Evolutionary conservation across 2,888 invertebrate genomes (phyloP), one percentile per base, ranked within the genome.

Genomic region (Nephrotoma guestfalica): DNA sequence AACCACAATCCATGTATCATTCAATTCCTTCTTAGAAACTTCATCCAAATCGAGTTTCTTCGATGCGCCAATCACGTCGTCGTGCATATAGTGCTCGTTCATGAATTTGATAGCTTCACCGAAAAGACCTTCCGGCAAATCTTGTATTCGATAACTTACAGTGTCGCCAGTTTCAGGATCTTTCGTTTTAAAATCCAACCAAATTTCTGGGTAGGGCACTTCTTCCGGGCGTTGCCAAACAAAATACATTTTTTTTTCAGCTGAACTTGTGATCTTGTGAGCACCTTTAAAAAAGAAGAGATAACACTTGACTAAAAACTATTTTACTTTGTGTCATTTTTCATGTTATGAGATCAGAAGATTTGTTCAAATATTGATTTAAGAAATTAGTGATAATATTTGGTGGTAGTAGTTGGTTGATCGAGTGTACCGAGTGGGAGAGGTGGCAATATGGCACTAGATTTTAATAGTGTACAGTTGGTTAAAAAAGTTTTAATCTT

Each of bases 131-230:
- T 86, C 85, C 41, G 86, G 83, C 5, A 87, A 57, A 40, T 87
- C 86, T 43, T 71, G 13, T 57, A 87, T 85, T 40, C 40, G 6
- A 85, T 86, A 87, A 4, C 85, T 86, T 6, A 86, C 86, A 41
- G n/a, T 40, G 1, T 83, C 45, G 47, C 42, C 18, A 5, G 42
- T 45, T 15, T 86, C 43, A 7, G 51, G n/a, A 57, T 87, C 87
- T 4, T 3, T 15, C 7, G 87, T 86, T 0, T 41, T 11, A 83
- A 87, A 87, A 83, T 83, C 83, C n/a, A 83, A 41, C 83, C 83
- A 83, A 41, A 83, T 41, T 83, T 41, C 40, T 83, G 83, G 83
- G 41, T 9, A 83, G 11, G 83, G 4, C 0, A 41, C 83, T 40
- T 83, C 83, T 11, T 83, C 83, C n/a, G 83, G 41, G 11, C 83